Conservation (phyloP, 2,797 vertebrate genomes). For the Podarcis lilfordi region DNA sequence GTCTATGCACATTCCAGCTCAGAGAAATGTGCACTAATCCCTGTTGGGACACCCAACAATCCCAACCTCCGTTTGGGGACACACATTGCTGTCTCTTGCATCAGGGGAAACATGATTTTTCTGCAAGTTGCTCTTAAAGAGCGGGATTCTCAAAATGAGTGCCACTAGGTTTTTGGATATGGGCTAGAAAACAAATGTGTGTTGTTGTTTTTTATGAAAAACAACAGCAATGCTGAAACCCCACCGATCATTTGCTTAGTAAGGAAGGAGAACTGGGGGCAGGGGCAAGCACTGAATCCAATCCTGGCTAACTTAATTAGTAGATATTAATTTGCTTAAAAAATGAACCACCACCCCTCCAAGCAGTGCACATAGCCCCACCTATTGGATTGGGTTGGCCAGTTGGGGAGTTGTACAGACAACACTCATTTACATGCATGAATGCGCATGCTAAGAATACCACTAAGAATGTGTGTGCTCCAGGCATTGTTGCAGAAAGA, state of each 20-base stretch:
- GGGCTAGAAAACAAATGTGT: not conserved
- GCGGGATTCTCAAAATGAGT: not conserved
- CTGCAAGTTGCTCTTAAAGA: not conserved
- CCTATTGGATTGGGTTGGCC: not conserved
- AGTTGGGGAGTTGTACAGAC: not conserved
- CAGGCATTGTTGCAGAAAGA: constrained; percentile 43
- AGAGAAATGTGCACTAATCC: too few relatives aligned
- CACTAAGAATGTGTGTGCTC: constrained; percentile 7
- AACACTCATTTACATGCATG: not conserved
- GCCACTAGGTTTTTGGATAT: too few relatives aligned
- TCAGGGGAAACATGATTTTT: not conserved
- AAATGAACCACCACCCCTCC: not conserved
- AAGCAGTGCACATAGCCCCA: not conserved
- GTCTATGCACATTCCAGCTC: not conserved
- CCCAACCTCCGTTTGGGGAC: too few relatives aligned
- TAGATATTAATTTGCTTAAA: not conserved
- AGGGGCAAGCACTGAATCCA: not conserved
- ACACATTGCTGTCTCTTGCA: not conserved
- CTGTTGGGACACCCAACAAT: too few relatives aligned
- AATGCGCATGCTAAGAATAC: not conserved
- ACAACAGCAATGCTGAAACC: too few relatives aligned
- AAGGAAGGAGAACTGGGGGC: not conserved
- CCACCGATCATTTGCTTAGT: not conserved
- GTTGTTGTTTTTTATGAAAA: not conserved
- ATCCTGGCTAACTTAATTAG: not conserved